Percentiles rank a stretch among this genome's conserved stretches.
Conservation (phyloP, 2,113 vertebrate genomes). For the Sylvilagus bachmani region DNA sequence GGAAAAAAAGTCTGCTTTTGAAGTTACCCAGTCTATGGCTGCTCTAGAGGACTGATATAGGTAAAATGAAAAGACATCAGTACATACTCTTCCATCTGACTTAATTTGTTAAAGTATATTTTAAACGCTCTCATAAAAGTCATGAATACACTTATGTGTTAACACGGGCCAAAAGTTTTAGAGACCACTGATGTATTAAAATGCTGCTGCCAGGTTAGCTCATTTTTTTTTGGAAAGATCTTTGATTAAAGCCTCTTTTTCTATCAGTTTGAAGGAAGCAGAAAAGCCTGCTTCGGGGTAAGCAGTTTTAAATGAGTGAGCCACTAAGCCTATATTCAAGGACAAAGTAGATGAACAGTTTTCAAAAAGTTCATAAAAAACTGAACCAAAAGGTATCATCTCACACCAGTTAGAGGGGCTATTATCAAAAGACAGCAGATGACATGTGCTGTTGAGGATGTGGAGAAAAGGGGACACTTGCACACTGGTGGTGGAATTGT, state of each 20-base stretch:
- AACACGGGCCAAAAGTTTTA: slow-evolving; percentile 8
- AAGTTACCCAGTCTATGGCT: not conserved
- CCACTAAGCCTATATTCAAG: slow-evolving; percentile 52
- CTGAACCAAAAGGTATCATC: no score
- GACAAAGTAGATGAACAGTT: not conserved
- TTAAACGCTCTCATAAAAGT: slow-evolving; percentile 60
- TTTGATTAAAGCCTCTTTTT: slow-evolving; percentile 40
- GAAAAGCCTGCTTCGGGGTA: not conserved
- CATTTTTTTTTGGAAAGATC: slow-evolving; percentile 53
- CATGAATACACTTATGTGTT: not conserved
- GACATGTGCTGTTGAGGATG: no score
- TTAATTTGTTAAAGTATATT: slow-evolving; percentile 27
- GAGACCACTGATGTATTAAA: slow-evolving; percentile 32
- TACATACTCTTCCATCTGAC: slow-evolving; percentile 50
- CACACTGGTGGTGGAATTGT: no score
- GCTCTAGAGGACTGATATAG: not conserved
- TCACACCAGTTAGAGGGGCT: no score
- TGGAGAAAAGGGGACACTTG: no score
- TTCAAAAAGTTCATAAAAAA: no score
- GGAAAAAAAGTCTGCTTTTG: slow-evolving; percentile 7
- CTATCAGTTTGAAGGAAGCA: slow-evolving; percentile 39
- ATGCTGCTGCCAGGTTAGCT: not conserved
- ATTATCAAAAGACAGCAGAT: no score
- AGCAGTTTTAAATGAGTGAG: slow-evolving; percentile 12
- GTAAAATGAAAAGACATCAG: not conserved